Evolutionary conservation across 1,140 invertebrate species (phyloP), one percentile per base, ranked within the genome.

Genomic region (Melanaphis sacchari): DNA sequence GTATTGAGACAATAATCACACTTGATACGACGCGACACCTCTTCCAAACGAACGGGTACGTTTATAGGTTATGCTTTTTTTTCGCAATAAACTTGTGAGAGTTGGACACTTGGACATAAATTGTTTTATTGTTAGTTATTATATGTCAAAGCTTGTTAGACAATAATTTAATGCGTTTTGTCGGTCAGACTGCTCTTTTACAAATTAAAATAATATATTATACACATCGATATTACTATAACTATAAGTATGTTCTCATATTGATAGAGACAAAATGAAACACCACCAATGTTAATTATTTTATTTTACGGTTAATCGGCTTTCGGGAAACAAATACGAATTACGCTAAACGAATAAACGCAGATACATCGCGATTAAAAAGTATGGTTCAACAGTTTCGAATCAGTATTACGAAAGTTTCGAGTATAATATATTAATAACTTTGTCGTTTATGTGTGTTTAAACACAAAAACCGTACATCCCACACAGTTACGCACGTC

Each of bases 341-440:
- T 43, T 85, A 85, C 46, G 38, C 31, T 40, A 43, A 85, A 31
- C 31, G 40, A 85, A 85, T 85, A 46, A 87, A n/a, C 85, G 43
- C 82, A 26, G 36, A 24, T n/a, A 87, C 40, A 31, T 46, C 43
- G 85, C 43, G 85, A 87, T 87, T 87, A 87, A 87, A 87, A 87
- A 46, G 26, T 87, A 87, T 21, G 43, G 41, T 46, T 87, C 41
- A 46, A 85, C 84, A 85, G 84, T 85, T 85, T 43, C 41, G 84
- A 43, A 85, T 43, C 84, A 18, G 84, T 43, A 85, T 31, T 85
- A 85, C 82, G 9, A 84, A 84, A 84, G 82, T 84, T 84, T 84
- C 9, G 84, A 11, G 9, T 85, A 31, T 85, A 41, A 40, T 84
- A 40, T 40, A 40, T 84, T 40, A 40, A 84, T 84, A 84, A 84